These are phyloP conservation scores for zebrafish (Danio rerio) DNA, from an alignment of 2,113 vertebrate genomes.

Conservation along the genomic window DNA sequence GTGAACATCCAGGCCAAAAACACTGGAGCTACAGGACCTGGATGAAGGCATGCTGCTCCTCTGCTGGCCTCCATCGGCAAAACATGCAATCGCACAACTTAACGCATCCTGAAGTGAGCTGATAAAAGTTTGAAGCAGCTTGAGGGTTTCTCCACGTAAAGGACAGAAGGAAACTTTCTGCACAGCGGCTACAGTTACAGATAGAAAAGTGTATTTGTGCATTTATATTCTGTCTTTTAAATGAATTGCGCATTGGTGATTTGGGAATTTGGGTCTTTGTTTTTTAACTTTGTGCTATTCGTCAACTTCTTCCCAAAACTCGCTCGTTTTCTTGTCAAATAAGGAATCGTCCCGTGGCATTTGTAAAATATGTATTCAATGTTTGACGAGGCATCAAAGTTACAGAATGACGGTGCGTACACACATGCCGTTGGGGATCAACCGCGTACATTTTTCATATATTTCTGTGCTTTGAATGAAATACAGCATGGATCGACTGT, in stretches of 20 bases:
- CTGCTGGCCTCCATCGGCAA: background rate
- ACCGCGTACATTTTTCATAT: background rate
- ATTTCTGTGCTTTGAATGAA: background rate
- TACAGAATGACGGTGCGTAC: background rate
- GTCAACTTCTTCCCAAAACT: background rate
- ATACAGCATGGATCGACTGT: background rate
- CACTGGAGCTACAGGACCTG: slow-evolving; percentile 8
- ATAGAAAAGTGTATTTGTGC: background rate
- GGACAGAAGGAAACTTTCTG: background rate
- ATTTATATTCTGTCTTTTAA: slow-evolving; percentile 10
- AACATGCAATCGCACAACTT: background rate
- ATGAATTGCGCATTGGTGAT: background rate
- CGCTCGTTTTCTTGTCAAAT: background rate
- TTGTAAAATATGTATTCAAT: slow-evolving; percentile 5
- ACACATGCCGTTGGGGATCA: background rate
- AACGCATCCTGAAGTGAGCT: background rate
- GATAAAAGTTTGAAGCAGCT: background rate
- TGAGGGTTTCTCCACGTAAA: slow-evolving; percentile 7
- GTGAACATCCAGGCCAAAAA: slow-evolving; percentile 26
- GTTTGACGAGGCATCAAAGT: slow-evolving; percentile 3
- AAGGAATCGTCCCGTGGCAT: background rate
- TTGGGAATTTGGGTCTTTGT: background rate
- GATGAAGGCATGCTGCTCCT: slow-evolving; percentile 7
- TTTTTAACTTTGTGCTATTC: background rate
- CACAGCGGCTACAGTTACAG: background rate